These are phyloP conservation scores for Brachirus orientalis DNA, from an alignment of 2,113 vertebrate genomes.

Conservation along the genomic window DNA sequence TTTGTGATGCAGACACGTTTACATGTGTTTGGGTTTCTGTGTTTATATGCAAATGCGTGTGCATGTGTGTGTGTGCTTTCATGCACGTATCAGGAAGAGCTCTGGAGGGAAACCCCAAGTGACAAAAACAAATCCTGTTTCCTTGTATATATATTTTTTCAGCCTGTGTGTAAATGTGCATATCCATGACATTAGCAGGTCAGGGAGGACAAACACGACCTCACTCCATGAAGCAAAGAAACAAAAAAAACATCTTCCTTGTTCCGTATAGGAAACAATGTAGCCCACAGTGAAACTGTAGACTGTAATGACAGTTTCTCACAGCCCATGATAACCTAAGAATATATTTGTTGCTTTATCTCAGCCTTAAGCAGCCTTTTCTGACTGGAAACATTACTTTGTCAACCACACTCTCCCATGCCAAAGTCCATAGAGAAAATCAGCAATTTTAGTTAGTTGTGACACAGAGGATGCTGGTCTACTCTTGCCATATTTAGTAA, in stretches of 20 bases:
- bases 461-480: too few species aligned
- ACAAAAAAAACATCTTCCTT: constrained; percentile 29
- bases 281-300: neutral
- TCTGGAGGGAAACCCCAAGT: constrained; percentile 17
- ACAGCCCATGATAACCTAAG: too few species aligned
- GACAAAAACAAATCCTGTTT: constrained; percentile 60
- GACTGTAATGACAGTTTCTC: too few species aligned
- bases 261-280: constrained; percentile 40
- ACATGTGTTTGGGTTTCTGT: neutral
- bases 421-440: too few species aligned
- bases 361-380: too few species aligned
- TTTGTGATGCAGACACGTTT: neutral
- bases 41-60: constrained; percentile 1
- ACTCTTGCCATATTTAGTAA: too few species aligned
- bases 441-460: too few species aligned
- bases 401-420: too few species aligned
- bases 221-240: neutral
- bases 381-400: too few species aligned
- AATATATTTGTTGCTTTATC: too few species aligned
- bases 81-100: constrained; percentile 39
- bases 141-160: constrained; percentile 23
- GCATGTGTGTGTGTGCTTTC: constrained; percentile 21
- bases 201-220: constrained; percentile 39
- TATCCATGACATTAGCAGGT: constrained; percentile 53
- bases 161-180: constrained; percentile 2